Evolutionary conservation across 2,113 vertebrate genomes (phyloP).

Genomic region (Microcebus jonahi): DNA sequence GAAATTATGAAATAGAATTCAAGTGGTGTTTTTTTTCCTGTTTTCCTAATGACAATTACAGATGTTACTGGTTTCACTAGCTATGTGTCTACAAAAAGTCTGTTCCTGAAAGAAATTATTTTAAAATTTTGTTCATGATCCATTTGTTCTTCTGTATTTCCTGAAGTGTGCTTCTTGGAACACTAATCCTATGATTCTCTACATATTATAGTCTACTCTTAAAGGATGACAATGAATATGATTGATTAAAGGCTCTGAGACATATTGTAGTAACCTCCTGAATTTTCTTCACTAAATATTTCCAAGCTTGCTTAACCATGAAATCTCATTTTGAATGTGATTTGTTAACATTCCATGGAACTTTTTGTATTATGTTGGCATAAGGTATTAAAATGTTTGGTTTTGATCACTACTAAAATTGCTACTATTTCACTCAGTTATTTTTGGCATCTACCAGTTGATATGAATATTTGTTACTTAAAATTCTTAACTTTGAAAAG

Average conservation of each 20-base stretch:
- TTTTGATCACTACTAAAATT: slow-evolving; percentile 29
- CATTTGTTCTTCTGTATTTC: background rate
- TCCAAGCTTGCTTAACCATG: background rate
- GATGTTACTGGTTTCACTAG: background rate
- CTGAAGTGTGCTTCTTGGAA: background rate
- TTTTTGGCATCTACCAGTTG: background rate
- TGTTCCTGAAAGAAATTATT: background rate
- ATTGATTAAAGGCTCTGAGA: background rate
- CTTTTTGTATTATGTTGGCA: background rate
- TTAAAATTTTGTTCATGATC: background rate
- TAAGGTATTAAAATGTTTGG: background rate
- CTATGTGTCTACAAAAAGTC: background rate
- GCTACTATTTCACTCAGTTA: background rate
- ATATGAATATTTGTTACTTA: slow-evolving; percentile 24
- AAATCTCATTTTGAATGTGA: slow-evolving; percentile 23
- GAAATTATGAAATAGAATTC: background rate
- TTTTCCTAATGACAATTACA: slow-evolving; percentile 17
- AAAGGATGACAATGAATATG: background rate
- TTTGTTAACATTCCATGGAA: background rate
- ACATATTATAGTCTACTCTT: background rate
- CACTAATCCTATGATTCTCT: background rate
- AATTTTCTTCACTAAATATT: background rate
- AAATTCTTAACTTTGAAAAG: slow-evolving; percentile 52
- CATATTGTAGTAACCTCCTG: background rate
- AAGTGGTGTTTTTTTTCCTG: background rate